Conservation (phyloP, 2,888 invertebrate genomes). For the Cactoblastis cactorum region DNA sequence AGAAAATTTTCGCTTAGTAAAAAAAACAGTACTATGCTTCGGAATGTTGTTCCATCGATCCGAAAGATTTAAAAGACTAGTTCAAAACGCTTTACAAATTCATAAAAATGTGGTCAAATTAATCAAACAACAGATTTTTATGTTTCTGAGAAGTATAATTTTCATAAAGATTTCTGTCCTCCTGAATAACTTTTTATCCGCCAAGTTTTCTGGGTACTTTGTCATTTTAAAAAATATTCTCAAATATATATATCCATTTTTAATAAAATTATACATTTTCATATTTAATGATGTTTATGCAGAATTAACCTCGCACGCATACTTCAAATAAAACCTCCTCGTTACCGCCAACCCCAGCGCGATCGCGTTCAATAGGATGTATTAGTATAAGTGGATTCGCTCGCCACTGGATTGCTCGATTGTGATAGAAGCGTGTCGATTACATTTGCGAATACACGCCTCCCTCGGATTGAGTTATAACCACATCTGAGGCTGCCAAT, state of each 20-base stretch:
- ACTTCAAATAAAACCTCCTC: conserved; percentile 43
- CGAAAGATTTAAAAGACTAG: neutral
- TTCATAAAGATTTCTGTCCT: neutral
- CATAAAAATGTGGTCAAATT: neutral
- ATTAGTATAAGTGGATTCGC: conserved; percentile 57
- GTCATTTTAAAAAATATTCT: neutral
- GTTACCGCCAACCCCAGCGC: conserved; percentile 35
- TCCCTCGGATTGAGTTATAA: conserved; percentile 55
- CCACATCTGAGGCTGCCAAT: conserved; percentile 38
- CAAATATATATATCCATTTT: neutral
- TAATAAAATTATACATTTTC: too few relatives aligned
- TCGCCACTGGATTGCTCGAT: conserved; percentile 47
- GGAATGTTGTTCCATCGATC: neutral
- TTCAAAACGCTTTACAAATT: neutral
- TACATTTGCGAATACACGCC: conserved; percentile 42
- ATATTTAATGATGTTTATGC: neutral
- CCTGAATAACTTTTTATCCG: neutral
- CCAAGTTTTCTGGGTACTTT: neutral
- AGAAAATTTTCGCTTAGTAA: too few relatives aligned
- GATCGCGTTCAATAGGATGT: conserved; percentile 52
- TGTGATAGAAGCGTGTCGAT: conserved; percentile 48
- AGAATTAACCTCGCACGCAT: conserved; percentile 27
- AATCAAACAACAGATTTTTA: neutral
- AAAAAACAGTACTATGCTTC: too few relatives aligned
- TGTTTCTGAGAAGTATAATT: neutral